Base-by-base conservation (phyloP, 2,888 invertebrate species). In the Pollenia griseotomentosa region DNA sequence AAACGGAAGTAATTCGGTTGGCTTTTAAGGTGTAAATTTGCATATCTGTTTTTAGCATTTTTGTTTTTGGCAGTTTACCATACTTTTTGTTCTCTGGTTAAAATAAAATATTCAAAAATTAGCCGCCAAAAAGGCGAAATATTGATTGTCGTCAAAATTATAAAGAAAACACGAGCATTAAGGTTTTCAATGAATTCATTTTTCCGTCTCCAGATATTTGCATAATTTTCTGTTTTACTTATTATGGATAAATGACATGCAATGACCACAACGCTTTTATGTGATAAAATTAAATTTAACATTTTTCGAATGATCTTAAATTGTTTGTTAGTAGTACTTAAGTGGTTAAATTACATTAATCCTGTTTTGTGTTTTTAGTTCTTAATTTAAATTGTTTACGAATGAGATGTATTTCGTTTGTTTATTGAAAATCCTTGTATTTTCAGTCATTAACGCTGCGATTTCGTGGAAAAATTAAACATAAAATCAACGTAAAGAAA, bases 1-100 rank as follows among this genome's bases (percentile, higher is more conserved):
- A 87, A 87, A 78, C 84, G 87, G 87, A 87, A 87, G 84, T 84
- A 82, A 87, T 87, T 86, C 86, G 83, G 80, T 86, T 75, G 86
- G 80, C 86, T 83, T 83, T 86, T 81, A 84, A 84, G 83, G 73
- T 84, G 84, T 68, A 74, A 87, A 84, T 87, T 87, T 87, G 87
- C 87, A 87, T 87, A 87, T 79, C 68, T 80, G 55, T 70, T 51
- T 19, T 40, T 11, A 16, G 12, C n/a, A 8, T 14, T 16, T 42
- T 12, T 53, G 51, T 51, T 79, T 61, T 51, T 46, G 14, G 10
- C 10, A 73, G 11, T n/a, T 2, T 42, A 14, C 12, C 10, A 7
- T 14, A n/a, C 42, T 33, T 33, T 11, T 11, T 40, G 16, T 19
- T 71, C 33, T 57, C 23, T 40, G 10, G 42, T 48, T 40, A 11